Percentiles rank a stretch among this genome's conserved stretches.
These are phyloP conservation scores for Hoplostethus mediterraneus DNA, from an alignment of 2,797 vertebrate species.

Conservation along the genomic window DNA sequence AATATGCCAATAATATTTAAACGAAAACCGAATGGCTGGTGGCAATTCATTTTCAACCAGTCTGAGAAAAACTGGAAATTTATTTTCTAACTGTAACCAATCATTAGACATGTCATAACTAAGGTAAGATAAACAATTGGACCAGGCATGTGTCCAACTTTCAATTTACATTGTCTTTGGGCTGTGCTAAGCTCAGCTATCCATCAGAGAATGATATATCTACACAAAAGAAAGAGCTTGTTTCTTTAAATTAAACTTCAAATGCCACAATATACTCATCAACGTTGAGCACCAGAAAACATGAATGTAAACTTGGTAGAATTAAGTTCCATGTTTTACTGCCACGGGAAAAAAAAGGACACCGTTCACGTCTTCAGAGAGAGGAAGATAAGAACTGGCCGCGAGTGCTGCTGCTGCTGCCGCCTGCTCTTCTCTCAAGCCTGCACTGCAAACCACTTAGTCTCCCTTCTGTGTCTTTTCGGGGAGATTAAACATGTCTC, in stretches of 20 bases:
- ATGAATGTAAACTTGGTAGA: constrained; percentile 23
- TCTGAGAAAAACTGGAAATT: background rate
- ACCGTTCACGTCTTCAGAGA: constrained; percentile 39
- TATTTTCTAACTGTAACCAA: background rate
- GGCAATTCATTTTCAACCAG: background rate
- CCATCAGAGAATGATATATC: constrained; percentile 19
- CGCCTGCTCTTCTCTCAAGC: constrained; percentile 32
- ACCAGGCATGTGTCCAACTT: too few species aligned
- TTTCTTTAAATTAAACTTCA: constrained; percentile 13
- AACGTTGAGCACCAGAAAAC: constrained; percentile 21
- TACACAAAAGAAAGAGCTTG: constrained; percentile 20
- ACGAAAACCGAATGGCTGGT: background rate
- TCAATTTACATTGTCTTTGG: too few species aligned
- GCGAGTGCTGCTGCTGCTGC: constrained; percentile 26
- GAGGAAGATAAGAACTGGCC: constrained; percentile 53
- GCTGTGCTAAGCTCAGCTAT: constrained; percentile 2
- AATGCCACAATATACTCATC: constrained; percentile 21
- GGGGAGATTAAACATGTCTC: constrained; percentile 69
- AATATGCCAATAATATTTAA: too few species aligned
- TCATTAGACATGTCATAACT: background rate
- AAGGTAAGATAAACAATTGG: background rate
- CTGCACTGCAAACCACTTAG: constrained; percentile 45
- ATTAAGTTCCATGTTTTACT: constrained; percentile 38
- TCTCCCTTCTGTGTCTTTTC: constrained; percentile 58
- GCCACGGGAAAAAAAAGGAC: constrained; percentile 21